A percentile compares a stretch with the other conserved stretches of the same genome.
phyloP scores from a whole-genome alignment of 2,113 vertebrate species.

The Trinectes maculatus region DNA sequence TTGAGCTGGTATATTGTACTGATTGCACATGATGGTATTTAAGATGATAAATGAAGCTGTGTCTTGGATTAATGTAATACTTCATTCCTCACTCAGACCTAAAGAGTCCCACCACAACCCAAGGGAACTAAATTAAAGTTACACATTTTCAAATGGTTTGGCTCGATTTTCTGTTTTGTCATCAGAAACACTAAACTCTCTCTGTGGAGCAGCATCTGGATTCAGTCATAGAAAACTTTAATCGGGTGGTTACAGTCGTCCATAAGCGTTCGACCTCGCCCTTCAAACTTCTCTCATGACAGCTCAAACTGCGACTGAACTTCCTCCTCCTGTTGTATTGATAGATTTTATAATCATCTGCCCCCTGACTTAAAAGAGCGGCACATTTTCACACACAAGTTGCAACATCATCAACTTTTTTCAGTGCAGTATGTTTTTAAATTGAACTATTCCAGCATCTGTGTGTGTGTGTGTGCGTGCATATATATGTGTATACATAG shows the following conservation, averaged over 20 bases:
- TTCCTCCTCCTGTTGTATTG: no score
- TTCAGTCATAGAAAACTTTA: conserved; percentile 6
- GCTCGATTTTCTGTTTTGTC: conserved; percentile 36
- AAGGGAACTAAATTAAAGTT: conserved; percentile 71
- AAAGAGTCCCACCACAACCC: conserved; percentile 49
- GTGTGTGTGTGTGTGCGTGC: no score
- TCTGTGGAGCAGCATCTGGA: background rate
- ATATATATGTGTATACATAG: no score
- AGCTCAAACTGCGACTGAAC: no score
- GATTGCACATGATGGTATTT: conserved; percentile 74
- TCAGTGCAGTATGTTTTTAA: no score
- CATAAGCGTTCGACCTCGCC: background rate
- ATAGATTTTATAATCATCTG: no score
- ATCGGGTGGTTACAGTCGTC: background rate
- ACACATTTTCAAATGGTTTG: conserved; percentile 68
- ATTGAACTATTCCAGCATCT: no score
- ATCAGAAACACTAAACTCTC: no score
- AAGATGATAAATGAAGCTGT: conserved; percentile 63
- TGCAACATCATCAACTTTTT: no score
- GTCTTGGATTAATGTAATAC: conserved; percentile 69
- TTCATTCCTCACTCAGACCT: conserved; percentile 72
- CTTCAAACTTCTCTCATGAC: no score
- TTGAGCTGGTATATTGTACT: conserved; percentile 71
- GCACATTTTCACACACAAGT: no score
- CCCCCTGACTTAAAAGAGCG: no score